Conservation (phyloP, 2,113 vertebrate genomes). For the Pelecanus crispus region DNA sequence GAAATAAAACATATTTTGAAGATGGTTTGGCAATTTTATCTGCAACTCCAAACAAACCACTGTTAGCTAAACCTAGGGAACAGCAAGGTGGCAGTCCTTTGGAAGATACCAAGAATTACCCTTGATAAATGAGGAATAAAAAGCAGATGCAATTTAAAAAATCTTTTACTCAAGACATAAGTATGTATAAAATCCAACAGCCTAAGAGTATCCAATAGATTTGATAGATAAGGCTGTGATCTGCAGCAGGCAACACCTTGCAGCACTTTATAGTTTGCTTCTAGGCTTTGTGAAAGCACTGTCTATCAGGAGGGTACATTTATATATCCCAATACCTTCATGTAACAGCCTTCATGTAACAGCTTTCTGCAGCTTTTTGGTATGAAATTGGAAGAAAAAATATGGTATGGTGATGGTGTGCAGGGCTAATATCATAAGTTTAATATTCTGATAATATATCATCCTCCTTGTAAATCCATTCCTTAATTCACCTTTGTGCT, state of each 20-base stretch:
- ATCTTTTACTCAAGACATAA: neutral
- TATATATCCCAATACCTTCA: neutral
- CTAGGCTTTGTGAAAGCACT: neutral
- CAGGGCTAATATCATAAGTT: neutral
- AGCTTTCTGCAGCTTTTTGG: neutral
- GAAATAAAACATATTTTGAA: neutral
- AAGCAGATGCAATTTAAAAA: neutral
- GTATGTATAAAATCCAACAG: neutral
- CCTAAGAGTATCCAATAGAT: neutral
- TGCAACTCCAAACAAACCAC: neutral
- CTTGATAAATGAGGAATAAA: neutral
- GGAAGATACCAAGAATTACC: neutral
- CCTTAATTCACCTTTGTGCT: neutral
- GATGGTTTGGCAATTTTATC: neutral
- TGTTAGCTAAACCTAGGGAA: neutral
- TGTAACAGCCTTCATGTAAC: neutral
- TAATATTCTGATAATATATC: neutral
- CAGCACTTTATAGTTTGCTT: neutral
- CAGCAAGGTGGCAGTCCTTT: neutral
- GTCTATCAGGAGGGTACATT: neutral
- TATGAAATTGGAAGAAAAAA: neutral
- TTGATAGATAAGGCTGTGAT: neutral
- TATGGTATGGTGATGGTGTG: neutral
- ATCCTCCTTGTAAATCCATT: neutral
- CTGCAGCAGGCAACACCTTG: neutral